These are phyloP conservation scores for Chionodraco myersi DNA, from an alignment of 2,113 vertebrate species.

Conservation along the genomic window DNA sequence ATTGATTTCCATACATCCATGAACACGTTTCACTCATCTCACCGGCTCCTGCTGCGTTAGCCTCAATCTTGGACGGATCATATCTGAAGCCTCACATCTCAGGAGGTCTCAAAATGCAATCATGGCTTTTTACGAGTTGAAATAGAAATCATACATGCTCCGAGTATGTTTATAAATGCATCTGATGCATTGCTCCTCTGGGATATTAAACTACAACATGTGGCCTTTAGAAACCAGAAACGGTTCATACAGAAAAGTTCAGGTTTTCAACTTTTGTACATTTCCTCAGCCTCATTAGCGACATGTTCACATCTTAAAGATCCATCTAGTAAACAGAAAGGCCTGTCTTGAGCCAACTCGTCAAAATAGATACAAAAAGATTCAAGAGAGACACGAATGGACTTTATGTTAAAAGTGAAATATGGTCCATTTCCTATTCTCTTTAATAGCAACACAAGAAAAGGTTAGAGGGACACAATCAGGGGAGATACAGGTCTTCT, in stretches of 20 bases:
- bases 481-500: background rate
- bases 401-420: constrained; percentile 1
- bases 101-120: constrained; percentile 9
- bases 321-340: too few species aligned
- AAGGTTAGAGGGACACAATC: background rate
- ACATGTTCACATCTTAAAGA: background rate
- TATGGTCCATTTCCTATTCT: background rate
- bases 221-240: background rate
- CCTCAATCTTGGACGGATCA: constrained; percentile 15
- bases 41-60: constrained; percentile 15
- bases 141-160: background rate
- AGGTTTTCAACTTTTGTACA: background rate
- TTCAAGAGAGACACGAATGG: constrained; percentile 25
- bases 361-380: background rate
- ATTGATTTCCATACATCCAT: constrained; percentile 65
- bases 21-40: constrained; percentile 31
- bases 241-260: background rate
- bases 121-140: too few species aligned
- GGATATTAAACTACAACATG: background rate
- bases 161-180: background rate
- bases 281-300: background rate
- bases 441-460: background rate
- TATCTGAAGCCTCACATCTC: constrained; percentile 8
- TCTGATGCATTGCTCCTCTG: background rate
- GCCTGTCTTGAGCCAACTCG: background rate